phyloP scores from a whole-genome alignment of 2,888 invertebrate species.

The Rutpela maculata region DNA sequence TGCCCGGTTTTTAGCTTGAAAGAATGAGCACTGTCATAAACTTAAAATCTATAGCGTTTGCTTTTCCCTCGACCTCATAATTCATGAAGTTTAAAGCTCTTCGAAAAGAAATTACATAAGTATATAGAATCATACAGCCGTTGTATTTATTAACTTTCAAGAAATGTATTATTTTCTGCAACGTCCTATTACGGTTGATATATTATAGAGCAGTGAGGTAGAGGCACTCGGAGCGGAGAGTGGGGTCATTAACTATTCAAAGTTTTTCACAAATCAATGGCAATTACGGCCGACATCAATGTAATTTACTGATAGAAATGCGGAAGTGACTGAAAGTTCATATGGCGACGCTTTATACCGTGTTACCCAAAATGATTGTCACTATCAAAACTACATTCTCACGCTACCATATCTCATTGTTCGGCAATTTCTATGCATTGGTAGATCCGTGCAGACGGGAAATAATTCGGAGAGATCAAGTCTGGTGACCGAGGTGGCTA shows the following conservation, averaged over 20 bases:
- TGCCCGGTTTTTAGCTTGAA: conserved; percentile 20
- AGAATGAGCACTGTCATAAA: conserved; percentile 32
- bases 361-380: too few relatives aligned
- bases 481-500: too few relatives aligned
- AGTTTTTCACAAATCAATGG: too few relatives aligned
- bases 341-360: too few relatives aligned
- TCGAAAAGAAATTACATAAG: conserved; percentile 38
- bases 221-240: neutral
- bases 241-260: neutral
- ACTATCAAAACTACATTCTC: too few relatives aligned
- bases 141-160: conserved; percentile 36
- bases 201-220: conserved; percentile 5
- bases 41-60: conserved; percentile 36
- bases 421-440: too few relatives aligned
- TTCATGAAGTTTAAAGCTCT: conserved; percentile 36
- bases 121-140: conserved; percentile 31
- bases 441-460: too few relatives aligned
- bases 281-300: too few relatives aligned
- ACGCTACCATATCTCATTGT: too few relatives aligned
- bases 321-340: too few relatives aligned
- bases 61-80: conserved; percentile 29
- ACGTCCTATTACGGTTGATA: conserved; percentile 32
- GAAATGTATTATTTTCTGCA: conserved; percentile 37
- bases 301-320: too few relatives aligned
- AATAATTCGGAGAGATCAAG: too few relatives aligned